phyloP scores from a whole-genome alignment of 2,113 vertebrate species.

The Leptocoma aspasia region DNA sequence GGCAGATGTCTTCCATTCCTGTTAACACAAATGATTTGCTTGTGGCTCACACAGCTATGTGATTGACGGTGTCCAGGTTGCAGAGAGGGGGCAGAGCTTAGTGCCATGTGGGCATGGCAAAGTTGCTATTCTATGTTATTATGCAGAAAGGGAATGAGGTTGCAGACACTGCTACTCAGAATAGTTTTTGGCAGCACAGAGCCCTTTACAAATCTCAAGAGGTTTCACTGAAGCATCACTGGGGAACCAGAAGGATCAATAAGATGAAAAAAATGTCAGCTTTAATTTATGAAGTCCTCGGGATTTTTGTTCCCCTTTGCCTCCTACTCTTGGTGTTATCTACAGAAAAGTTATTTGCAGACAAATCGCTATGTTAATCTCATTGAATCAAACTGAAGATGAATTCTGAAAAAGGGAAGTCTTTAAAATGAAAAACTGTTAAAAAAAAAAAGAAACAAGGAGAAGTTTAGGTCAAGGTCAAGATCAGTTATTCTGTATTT shows the following conservation, averaged over 20 bases:
- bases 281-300: background rate
- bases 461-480: background rate
- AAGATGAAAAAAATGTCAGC: background rate
- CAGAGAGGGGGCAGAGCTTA: background rate
- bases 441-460: background rate
- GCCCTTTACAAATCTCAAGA: background rate
- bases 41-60: rapidly evolving
- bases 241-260: background rate
- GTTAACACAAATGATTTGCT: background rate
- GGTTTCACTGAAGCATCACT: background rate
- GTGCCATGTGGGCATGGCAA: background rate
- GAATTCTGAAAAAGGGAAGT: background rate
- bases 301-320: background rate
- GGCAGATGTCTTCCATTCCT: background rate
- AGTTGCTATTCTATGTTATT: background rate
- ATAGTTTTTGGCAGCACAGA: background rate
- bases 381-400: background rate
- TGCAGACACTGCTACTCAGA: background rate
- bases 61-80: background rate
- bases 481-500: background rate
- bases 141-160: background rate
- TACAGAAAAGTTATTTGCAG: background rate
- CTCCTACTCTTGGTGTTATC: background rate
- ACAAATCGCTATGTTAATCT: background rate
- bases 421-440: background rate